Conservation (phyloP, 2,797 vertebrate species). For the Delichon dasypus region DNA sequence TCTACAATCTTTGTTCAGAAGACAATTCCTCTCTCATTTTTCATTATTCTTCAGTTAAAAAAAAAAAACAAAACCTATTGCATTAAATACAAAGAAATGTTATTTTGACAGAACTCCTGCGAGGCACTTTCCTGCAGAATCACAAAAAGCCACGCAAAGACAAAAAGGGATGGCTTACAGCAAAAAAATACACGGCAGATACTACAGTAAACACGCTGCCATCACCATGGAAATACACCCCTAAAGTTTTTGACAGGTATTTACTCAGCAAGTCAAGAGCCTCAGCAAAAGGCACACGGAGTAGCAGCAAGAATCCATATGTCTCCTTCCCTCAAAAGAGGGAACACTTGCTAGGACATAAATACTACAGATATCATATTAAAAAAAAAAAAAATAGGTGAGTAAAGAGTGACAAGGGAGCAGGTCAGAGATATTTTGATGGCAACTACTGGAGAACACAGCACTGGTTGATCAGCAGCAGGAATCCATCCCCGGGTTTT, state of each 20-base stretch:
- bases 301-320: background rate
- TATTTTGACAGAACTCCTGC: constrained; percentile 67
- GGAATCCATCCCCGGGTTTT: constrained; percentile 45
- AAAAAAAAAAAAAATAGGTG: background rate
- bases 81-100: constrained; percentile 48
- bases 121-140: constrained; percentile 33
- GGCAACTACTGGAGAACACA: background rate
- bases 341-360: background rate
- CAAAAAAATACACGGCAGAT: constrained; percentile 45
- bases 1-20: constrained; percentile 62
- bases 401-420: background rate
- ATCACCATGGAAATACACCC: constrained; percentile 52
- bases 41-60: constrained; percentile 26
- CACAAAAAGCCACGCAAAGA: constrained; percentile 18
- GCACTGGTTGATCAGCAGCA: background rate
- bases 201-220: constrained; percentile 33
- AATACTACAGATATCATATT: background rate
- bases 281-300: background rate
- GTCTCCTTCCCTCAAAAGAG: background rate
- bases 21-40: constrained; percentile 58
- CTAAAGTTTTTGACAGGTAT: constrained; percentile 28
- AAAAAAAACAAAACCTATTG: background rate
- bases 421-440: background rate
- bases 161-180: background rate
- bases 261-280: constrained; percentile 15